Percentiles rank a stretch among this genome's conserved stretches.
Conservation (phyloP, 2,797 vertebrate genomes). For the Tarsius wallacei region DNA sequence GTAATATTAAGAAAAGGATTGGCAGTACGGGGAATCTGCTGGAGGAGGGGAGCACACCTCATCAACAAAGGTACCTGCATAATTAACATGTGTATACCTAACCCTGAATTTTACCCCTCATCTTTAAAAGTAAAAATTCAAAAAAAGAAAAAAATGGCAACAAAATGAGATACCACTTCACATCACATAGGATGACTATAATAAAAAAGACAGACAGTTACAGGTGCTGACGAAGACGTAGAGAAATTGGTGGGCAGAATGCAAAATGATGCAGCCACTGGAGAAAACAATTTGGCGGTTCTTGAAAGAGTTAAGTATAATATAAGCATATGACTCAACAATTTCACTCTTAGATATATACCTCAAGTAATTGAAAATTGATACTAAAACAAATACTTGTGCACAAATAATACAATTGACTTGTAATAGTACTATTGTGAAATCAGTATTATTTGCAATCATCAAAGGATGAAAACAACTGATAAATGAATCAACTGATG, state of each 20-base stretch:
- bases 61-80: too few species aligned
- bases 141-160: not conserved
- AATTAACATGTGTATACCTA: too few species aligned
- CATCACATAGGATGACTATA: not conserved
- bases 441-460: not conserved
- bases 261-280: not conserved
- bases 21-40: too few species aligned
- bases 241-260: not conserved
- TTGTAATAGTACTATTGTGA: not conserved
- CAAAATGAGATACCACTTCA: not conserved
- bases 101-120: too few species aligned
- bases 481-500: not conserved
- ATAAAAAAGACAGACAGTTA: not conserved
- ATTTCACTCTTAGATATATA: not conserved
- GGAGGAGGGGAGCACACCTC: too few species aligned
- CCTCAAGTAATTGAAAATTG: not conserved
- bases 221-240: not conserved
- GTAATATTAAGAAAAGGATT: too few species aligned
- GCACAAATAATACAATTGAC: not conserved
- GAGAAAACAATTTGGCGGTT: not conserved
- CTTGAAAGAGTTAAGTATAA: not conserved
- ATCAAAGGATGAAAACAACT: not conserved
- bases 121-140: too few species aligned
- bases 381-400: not conserved
- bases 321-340: not conserved